Base-by-base conservation (phyloP, 2,888 invertebrate species). In the Philereme vetulata region DNA sequence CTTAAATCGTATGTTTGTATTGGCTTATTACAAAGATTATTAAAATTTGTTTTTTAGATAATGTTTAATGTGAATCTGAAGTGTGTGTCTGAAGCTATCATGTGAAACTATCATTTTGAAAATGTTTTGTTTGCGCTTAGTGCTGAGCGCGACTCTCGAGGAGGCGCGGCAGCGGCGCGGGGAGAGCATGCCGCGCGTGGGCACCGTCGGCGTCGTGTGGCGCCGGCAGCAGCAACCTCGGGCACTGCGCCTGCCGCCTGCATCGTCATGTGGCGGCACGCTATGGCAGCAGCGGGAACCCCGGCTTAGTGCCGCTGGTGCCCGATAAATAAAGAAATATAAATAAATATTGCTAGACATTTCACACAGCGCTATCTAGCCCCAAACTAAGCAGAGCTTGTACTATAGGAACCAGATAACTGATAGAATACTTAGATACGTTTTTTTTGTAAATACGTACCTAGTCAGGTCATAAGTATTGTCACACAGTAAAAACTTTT, bases 191-290 rank as follows among this genome's bases (percentile, higher is more conserved):
- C 56, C 53, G 79, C 79, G 80, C 80, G 78, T 84, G 81, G 72
- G 68, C 82, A 80, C 59, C 79, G 80, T 77, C n/a, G n/a, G n/a
- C n/a, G n/a, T n/a, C 75, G 47, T 34, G 44, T 65, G 82, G 82
- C 86, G 82, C 64, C 78, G 83, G 77, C 84, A 82, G 76, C 80
- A 78, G 78, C 76, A 74, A 77, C 85, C 81, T 71, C 75, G 76
- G 82, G 71, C 72, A 78, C 65, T 75, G 73, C 69, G 70, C 34
- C 77, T 66, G 78, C 81, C 76, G 81, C 74, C 48, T 67, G 77
- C 62, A 54, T 36, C 56, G 53, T 47, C 83, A 77, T 74, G 72
- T 72, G 63, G 72, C 77, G 62, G 68, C 80, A 82, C 82, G 81
- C 70, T 80, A 62, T 72, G 69, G 68, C 51, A 42, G 56, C 21